Percentiles rank a stretch among this genome's conserved stretches.
Conservation (phyloP, 2,888 invertebrate genomes). For the Parnassius smintheus region DNA sequence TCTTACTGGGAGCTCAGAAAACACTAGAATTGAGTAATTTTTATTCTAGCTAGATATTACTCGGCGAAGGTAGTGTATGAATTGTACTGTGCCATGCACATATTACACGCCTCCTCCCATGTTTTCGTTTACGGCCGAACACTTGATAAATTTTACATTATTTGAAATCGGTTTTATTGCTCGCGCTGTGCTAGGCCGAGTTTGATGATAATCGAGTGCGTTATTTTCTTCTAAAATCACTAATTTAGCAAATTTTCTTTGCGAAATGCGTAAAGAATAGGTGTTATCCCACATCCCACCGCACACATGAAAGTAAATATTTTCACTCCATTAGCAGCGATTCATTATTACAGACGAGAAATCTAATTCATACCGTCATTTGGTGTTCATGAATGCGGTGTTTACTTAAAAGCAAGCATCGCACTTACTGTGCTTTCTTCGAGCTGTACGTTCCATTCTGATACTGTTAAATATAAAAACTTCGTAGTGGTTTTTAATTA, state of each 20-base stretch:
- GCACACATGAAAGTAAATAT: constrained; percentile 8
- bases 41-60: not conserved
- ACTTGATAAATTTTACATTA: too few relatives aligned
- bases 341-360: constrained; percentile 20
- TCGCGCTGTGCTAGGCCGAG: too few relatives aligned
- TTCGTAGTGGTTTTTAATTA: too few relatives aligned
- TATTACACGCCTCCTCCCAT: too few relatives aligned
- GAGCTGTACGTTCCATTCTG: not conserved
- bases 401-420: constrained; percentile 3
- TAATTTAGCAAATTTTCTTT: not conserved
- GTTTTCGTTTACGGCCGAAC: too few relatives aligned
- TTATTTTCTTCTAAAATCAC: not conserved
- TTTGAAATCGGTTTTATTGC: too few relatives aligned
- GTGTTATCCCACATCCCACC: not conserved
- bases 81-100: not conserved
- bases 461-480: too few relatives aligned
- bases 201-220: too few relatives aligned
- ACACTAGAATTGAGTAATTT: not conserved
- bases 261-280: not conserved
- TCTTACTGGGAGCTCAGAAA: constrained; percentile 1
- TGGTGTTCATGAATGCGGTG: not conserved
- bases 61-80: not conserved
- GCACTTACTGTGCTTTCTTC: not conserved
- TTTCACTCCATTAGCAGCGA: constrained; percentile 21
- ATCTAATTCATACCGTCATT: constrained; percentile 13